Conservation (phyloP, 64 coral and sea anemone species). For the Pachyseris speciosa region DNA sequence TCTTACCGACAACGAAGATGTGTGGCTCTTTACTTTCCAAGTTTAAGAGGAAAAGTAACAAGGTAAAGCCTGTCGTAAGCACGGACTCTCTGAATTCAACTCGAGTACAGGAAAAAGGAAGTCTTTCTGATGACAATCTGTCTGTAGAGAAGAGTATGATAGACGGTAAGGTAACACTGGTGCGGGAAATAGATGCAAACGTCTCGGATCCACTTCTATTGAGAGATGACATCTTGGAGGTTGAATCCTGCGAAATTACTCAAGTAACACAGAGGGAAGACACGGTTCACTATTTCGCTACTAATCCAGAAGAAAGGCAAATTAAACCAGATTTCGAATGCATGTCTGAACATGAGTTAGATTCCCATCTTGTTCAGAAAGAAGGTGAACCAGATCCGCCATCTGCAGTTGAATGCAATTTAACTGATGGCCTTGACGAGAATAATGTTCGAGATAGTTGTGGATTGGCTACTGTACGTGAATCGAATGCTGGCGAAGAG, state of each 20-base stretch:
- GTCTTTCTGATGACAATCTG: not conserved
- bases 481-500: not conserved
- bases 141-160: not conserved
- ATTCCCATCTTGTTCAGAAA: not conserved
- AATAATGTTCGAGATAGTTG: not conserved
- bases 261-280: not conserved
- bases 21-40: conserved; percentile 4
- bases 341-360: not conserved
- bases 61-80: not conserved
- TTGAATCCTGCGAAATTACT: not conserved
- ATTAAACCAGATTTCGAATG: not conserved
- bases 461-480: not conserved
- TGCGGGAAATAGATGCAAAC: not conserved
- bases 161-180: not conserved
- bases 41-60: not conserved
- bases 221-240: not conserved
- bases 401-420: not conserved
- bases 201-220: not conserved
- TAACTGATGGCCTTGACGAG: not conserved
- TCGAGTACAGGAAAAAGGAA: not conserved
- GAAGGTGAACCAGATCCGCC: not conserved
- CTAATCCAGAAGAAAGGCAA: not conserved
- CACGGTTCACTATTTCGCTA: not conserved
- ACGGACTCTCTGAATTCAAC: not conserved
- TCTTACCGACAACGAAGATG: not conserved